These are phyloP conservation scores for Ceratosolen fusciceps DNA, from an alignment of 1,140 invertebrate genomes.

Conservation along the genomic window DNA sequence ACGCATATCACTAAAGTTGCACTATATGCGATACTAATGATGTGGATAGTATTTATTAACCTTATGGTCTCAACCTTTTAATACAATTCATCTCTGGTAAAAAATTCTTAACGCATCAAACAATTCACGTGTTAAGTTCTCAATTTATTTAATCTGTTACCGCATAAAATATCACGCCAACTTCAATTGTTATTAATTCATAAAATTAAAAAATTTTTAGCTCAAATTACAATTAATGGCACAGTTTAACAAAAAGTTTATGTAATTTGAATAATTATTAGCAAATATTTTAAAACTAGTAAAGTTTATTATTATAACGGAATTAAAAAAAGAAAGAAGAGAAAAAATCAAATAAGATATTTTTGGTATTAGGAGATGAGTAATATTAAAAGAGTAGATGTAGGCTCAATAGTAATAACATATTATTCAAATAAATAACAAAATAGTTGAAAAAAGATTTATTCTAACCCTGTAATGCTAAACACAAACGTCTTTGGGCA, in stretches of 20 bases:
- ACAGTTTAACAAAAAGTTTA: no score
- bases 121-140: no score
- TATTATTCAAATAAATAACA: not conserved
- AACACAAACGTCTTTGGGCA: constrained; percentile 33
- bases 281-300: not conserved
- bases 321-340: no score
- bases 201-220: no score
- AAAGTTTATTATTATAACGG: not conserved
- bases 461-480: constrained; percentile 4
- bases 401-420: constrained; percentile 7
- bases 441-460: not conserved
- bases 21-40: constrained; percentile 3
- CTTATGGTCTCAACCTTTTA: not conserved
- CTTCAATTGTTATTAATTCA: no score
- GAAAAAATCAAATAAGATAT: not conserved
- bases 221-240: no score
- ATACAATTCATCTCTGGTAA: not conserved
- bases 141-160: no score
- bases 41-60: constrained; percentile 1
- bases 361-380: not conserved
- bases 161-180: no score
- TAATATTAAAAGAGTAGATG: not conserved
- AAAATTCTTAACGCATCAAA: no score
- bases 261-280: no score
- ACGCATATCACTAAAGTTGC: not conserved